These are phyloP conservation scores for Bombylius major DNA, from an alignment of 2,888 invertebrate species.

Conservation along the genomic window DNA sequence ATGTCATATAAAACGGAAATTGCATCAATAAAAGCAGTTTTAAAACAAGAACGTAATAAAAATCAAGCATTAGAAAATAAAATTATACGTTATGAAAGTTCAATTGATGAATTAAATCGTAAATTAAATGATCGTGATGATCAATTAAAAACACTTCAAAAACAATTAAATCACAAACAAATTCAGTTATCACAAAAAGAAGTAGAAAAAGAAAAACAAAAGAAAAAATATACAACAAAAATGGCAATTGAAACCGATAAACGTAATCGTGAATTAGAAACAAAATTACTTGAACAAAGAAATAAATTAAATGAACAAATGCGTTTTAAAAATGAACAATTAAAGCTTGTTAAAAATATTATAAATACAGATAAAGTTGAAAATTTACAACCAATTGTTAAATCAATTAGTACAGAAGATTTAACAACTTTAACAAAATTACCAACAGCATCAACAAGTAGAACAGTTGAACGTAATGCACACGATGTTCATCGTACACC, in stretches of 20 bases:
- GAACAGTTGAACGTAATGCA: neutral
- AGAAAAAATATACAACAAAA: constrained; percentile 48
- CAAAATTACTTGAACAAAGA: constrained; percentile 45
- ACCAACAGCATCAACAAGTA: constrained; percentile 6
- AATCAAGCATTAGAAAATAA: constrained; percentile 52
- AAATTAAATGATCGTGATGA: constrained; percentile 53
- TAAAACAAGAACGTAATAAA: constrained; percentile 55
- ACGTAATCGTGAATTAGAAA: constrained; percentile 55
- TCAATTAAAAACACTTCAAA: constrained; percentile 46
- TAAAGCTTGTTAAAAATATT: constrained; percentile 47
- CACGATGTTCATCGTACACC: constrained; percentile 10
- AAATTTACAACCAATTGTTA: constrained; percentile 21
- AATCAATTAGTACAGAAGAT: constrained; percentile 29
- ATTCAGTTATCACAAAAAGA: constrained; percentile 48
- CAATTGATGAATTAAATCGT: constrained; percentile 46
- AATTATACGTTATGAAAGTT: constrained; percentile 50
- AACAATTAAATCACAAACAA: constrained; percentile 52
- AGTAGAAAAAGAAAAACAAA: constrained; percentile 53
- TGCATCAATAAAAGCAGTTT: constrained; percentile 48
- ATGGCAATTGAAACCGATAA: constrained; percentile 64
- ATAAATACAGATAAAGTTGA: constrained; percentile 38
- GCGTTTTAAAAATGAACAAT: constrained; percentile 47
- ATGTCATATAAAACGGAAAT: constrained; percentile 54
- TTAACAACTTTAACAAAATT: constrained; percentile 7
- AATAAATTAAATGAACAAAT: constrained; percentile 43